Evolutionary conservation across 2,888 invertebrate species (phyloP), one percentile per base, ranked within the genome.

Genomic region (Esperia sulphurella): DNA sequence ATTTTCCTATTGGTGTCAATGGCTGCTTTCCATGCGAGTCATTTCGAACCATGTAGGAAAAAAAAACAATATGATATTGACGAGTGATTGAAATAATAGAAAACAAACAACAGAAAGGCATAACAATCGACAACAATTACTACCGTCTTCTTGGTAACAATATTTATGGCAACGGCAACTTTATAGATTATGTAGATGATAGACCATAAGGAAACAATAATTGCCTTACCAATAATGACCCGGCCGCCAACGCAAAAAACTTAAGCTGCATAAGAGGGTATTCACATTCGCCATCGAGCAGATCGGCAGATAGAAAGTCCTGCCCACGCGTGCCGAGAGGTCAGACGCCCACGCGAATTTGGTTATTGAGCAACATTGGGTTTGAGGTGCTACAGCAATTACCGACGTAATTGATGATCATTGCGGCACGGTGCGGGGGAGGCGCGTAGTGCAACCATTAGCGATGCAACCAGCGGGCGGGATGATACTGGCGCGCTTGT

Each of bases 301-400:
- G 70, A 68, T 71, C 71, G 61, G 61, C 57, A 55, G 60, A 54
- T 82, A 83, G 82, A 83, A 82, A 84, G 82, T 68, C 67, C 67
- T 59, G 66, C 86, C 87, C 75, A 84, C 85, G 79, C 83, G 71
- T 68, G 79, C 59, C 76, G 68, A 82, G 81, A 83, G 87, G 86
- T 86, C 85, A 84, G 62, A 65, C 66, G 63, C 71, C 63, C 52
- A 55, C 62, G 56, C 49, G 66, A 63, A 70, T 67, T 63, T 66
- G 56, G 58, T 62, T 64, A 64, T 79, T 77, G 72, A 65, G 79
- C 71, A 77, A 79, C 64, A 69, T 65, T 58, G 66, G 60, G 50
- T 57, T 66, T 21, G 61, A 74, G 75, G 75, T 39, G 39, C 45
- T 75, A 61, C 61, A 59, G 67, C 75, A 75, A 79, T 79, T 80